Evolutionary conservation across 2,113 vertebrate species (phyloP).

Genomic region (Psittacula cyanocephala): DNA sequence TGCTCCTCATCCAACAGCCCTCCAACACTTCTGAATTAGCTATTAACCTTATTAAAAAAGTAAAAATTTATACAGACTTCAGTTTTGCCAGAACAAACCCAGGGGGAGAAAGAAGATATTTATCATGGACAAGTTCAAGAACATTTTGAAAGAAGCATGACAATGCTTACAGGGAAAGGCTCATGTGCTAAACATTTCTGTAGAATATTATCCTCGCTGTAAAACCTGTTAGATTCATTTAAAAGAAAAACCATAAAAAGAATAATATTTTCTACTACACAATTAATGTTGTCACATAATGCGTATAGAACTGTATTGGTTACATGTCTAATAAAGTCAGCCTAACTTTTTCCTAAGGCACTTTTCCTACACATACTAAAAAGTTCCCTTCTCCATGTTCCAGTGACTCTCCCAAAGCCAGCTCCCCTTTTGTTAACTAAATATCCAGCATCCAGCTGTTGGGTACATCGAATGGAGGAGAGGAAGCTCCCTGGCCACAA

Average conservation of each 20-base stretch:
- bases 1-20: neutral
- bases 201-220: neutral
- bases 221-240: neutral
- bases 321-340: neutral
- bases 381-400: neutral
- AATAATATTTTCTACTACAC: neutral
- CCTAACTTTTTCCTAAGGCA: neutral
- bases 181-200: neutral
- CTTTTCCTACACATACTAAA: neutral
- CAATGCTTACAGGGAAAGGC: neutral
- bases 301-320: neutral
- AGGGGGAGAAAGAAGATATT: neutral
- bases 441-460: neutral
- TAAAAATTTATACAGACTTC: neutral
- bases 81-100: neutral
- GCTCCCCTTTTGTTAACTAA: neutral
- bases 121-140: neutral
- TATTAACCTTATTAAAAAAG: neutral
- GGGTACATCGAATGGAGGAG: accelerated
- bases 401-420: neutral
- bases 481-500: neutral
- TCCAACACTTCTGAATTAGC: neutral
- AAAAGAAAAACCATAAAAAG: neutral
- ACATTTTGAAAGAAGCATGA: neutral
- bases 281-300: neutral